Conservation (phyloP, 2,888 invertebrate genomes). For the Gerris lacustris region DNA sequence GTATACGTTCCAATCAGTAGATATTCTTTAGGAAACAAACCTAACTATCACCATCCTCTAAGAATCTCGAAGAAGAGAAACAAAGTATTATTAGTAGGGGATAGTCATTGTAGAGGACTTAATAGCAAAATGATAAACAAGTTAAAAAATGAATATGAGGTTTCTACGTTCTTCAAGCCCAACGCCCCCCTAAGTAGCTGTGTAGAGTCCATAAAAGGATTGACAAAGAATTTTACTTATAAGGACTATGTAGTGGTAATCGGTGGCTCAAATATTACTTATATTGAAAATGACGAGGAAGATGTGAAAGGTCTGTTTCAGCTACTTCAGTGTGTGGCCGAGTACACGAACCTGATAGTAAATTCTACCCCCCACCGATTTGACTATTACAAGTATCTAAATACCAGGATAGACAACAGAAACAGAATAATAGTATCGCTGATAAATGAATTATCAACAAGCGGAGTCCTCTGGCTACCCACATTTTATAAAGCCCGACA, state of each 20-base stretch:
- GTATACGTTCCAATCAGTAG: neutral
- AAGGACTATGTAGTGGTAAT: neutral
- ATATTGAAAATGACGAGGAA: conserved; percentile 1
- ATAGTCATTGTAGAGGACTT: neutral
- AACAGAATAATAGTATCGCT: neutral
- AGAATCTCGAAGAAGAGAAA: neutral
- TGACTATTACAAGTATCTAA: neutral
- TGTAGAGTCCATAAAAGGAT: neutral
- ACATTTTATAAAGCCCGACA: neutral
- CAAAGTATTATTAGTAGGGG: neutral
- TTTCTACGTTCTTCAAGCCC: neutral
- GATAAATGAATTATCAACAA: neutral
- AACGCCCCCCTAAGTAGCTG: neutral
- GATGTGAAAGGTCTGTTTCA: neutral
- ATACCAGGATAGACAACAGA: neutral
- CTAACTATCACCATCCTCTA: neutral
- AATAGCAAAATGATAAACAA: neutral
- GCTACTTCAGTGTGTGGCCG: neutral
- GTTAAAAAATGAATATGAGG: neutral
- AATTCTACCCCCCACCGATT: neutral
- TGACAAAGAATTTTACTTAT: neutral
- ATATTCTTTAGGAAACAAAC: neutral
- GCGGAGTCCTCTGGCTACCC: neutral
- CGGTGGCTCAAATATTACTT: neutral
- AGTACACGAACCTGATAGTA: neutral